Conservation (phyloP, 2,797 vertebrate genomes). For the Etheostoma nigrum region DNA sequence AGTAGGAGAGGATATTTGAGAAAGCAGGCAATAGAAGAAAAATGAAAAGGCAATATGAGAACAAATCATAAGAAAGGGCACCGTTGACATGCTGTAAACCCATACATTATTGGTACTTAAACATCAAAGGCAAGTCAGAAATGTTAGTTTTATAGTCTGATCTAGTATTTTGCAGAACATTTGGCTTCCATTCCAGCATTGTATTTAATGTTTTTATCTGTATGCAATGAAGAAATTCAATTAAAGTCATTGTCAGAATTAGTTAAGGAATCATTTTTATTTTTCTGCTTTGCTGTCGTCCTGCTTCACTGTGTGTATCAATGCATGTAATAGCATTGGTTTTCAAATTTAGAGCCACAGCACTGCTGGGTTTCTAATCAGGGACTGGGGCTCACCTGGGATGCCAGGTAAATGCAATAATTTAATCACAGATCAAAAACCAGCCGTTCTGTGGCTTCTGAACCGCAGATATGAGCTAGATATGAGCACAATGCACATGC, state of each 20-base stretch:
- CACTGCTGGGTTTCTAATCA: conserved; percentile 21
- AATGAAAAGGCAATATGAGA: conserved; percentile 22
- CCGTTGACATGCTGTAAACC: background rate
- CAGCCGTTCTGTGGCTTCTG: background rate
- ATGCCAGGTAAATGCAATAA: conserved; percentile 18
- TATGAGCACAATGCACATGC: background rate
- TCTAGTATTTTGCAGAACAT: background rate
- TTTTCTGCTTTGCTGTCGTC: background rate
- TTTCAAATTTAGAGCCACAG: background rate
- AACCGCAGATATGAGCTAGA: background rate
- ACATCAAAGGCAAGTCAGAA: background rate
- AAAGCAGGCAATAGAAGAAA: conserved; percentile 3
- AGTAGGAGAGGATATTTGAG: conserved; percentile 20
- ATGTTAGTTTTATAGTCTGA: background rate
- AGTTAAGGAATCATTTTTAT: background rate
- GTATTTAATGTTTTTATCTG: background rate
- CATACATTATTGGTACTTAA: background rate
- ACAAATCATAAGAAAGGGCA: background rate
- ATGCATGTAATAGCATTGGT: background rate
- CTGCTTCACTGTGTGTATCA: conserved; percentile 1
- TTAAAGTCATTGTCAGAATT: background rate
- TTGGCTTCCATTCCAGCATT: background rate
- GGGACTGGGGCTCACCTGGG: conserved; percentile 8
- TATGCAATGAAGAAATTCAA: background rate
- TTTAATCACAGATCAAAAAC: background rate